These are phyloP conservation scores for Glomeris marginata DNA, from an alignment of 2,888 invertebrate species.

Conservation along the genomic window DNA sequence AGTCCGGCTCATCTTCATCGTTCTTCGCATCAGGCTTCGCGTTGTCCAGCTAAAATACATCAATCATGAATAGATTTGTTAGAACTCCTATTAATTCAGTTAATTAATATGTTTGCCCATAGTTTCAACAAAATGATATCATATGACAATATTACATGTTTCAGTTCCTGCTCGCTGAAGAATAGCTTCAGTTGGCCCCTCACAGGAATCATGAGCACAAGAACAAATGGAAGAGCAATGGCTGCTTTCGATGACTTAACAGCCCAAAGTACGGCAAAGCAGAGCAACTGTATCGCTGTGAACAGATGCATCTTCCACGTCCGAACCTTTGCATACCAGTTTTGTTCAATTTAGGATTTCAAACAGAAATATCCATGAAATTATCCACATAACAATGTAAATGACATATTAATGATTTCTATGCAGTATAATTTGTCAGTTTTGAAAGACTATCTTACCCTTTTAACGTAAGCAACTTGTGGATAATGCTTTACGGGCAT, in stretches of 20 bases:
- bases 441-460: too few relatives aligned
- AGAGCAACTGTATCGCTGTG: slow-evolving; percentile 67
- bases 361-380: too few relatives aligned
- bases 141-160: slow-evolving; percentile 49
- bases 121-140: too few relatives aligned
- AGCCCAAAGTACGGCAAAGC: slow-evolving; percentile 62
- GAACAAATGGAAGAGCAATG: slow-evolving; percentile 83
- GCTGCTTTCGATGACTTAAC: slow-evolving; percentile 82
- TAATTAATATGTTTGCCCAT: too few relatives aligned
- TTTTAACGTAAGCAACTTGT: slow-evolving; percentile 69
- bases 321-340: slow-evolving; percentile 54
- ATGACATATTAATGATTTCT: too few relatives aligned
- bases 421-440: too few relatives aligned
- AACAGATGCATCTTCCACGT: slow-evolving; percentile 84
- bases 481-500: slow-evolving; percentile 96
- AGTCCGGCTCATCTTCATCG: slow-evolving; percentile 79
- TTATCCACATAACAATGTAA: too few relatives aligned
- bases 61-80: slow-evolving; percentile 12
- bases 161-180: slow-evolving; percentile 65
- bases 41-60: slow-evolving; percentile 57
- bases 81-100: too few relatives aligned
- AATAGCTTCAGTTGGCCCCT: slow-evolving; percentile 52
- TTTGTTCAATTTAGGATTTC: too few relatives aligned
- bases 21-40: slow-evolving; percentile 50
- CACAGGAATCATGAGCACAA: slow-evolving; percentile 79